Evolutionary conservation across 2,797 vertebrate species (phyloP).

Genomic region (Gambelia wislizenii): DNA sequence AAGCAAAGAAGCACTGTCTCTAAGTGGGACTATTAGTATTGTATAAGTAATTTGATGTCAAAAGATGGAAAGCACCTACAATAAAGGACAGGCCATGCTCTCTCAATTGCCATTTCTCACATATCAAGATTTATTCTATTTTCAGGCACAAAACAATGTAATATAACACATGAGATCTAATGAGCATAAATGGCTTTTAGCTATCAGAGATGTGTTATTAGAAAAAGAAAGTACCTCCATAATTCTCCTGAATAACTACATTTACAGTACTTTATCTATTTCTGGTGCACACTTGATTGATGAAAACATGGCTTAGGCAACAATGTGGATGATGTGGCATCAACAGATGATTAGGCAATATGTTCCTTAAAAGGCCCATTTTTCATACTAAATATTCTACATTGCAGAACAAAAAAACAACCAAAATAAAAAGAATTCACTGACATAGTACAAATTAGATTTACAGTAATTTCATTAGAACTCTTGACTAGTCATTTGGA

Average conservation of each 20-base stretch:
- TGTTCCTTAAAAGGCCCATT: background rate
- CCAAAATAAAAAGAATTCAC: background rate
- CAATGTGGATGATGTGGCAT: background rate
- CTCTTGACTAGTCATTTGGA: background rate
- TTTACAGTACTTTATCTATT: slow-evolving; percentile 13
- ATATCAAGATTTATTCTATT: slow-evolving; percentile 43
- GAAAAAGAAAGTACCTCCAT: slow-evolving; percentile 16
- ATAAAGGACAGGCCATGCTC: background rate
- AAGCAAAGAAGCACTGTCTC: background rate
- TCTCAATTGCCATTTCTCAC: slow-evolving; percentile 42
- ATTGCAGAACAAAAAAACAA: slow-evolving; percentile 6
- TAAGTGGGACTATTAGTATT: slow-evolving; percentile 9
- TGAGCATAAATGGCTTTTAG: slow-evolving; percentile 21
- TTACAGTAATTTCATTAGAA: background rate
- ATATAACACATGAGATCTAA: background rate
- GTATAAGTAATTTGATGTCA: slow-evolving; percentile 32
- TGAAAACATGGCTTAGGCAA: background rate
- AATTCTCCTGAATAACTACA: slow-evolving; percentile 43
- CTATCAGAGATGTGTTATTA: slow-evolving; percentile 39
- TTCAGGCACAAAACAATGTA: slow-evolving; percentile 23
- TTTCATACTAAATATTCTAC: background rate
- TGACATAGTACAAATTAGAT: background rate
- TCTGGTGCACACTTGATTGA: background rate
- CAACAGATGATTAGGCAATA: background rate
- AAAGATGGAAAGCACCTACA: slow-evolving; percentile 43